Conservation (phyloP, 2,113 vertebrate species). For the Pandion haliaetus region DNA sequence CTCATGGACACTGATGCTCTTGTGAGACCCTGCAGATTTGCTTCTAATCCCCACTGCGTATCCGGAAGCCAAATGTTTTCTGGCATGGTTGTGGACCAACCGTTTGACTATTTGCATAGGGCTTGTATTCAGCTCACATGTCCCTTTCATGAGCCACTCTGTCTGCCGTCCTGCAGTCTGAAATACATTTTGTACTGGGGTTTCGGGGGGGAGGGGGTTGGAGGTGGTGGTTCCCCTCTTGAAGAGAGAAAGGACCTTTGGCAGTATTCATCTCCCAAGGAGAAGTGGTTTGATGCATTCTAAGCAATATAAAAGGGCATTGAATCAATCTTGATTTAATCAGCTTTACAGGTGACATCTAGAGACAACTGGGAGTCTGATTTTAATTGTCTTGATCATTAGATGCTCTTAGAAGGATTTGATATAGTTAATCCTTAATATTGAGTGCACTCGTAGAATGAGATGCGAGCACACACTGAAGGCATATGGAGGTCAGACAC, state of each 20-base stretch:
- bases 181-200: not conserved
- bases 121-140: not conserved
- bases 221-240: not conserved
- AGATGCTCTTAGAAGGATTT: conserved; percentile 28
- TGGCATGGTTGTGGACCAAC: not conserved
- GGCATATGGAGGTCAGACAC: not conserved
- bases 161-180: not conserved
- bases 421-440: not conserved
- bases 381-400: conserved; percentile 40
- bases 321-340: not conserved
- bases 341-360: not conserved
- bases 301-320: not conserved
- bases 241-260: not conserved
- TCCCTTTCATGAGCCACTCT: not conserved
- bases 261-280: not conserved
- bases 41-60: not conserved
- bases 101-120: not conserved
- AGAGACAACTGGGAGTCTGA: not conserved
- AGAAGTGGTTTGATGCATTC: not conserved
- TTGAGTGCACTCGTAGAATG: not conserved
- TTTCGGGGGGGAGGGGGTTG: not conserved
- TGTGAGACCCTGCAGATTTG: accelerated
- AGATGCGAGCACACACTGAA: not conserved
- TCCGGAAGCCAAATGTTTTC: not conserved
- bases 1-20: not conserved